Evolutionary conservation across 2,797 vertebrate species (phyloP), one percentile per base, ranked within the genome.

Genomic region (Rhinoraja longicauda): DNA sequence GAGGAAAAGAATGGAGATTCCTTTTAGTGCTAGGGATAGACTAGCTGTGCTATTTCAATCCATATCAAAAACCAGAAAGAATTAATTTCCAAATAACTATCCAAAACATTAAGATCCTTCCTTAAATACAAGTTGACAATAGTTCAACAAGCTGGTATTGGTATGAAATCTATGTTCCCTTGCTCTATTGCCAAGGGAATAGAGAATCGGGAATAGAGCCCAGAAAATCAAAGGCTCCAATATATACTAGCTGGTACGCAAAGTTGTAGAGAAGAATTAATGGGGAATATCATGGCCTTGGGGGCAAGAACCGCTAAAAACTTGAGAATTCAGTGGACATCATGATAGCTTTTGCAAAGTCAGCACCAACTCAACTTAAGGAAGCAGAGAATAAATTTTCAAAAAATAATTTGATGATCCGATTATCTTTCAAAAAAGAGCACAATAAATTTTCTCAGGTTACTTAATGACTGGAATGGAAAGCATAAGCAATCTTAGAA

Each of bases 1-100:
- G 94, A 73, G 94, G 26, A 94, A 94, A 0, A 94, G 36, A 95
- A 95, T 93, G 94, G 76, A 76, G 84, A 81, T 88, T 88, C 32
- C n/a, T 67, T 88, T 88, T 88, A 94, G 72, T 39, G 62, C 24
- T 67, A 93, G 5, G 94, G 86, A 93, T 93, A 94, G 72, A 72
- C 0, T 88, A 21, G 62, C 84, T 67, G 59, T 67, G 59, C 59
- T 88, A 88, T 88, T 67, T 67, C 19, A 67, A 32, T 21, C 67
- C 5, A 17, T n/a, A 67, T 88, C 13, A 67, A 88, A 82, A 57
- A 62, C 62, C 29, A 17, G 32, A 32, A 32, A 88, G 7, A 64
- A 26, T 21, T 57, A 15, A 19, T 32, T 64, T 88, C 82, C n/a
- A 86, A 86, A 6, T 8, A n/a, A n/a, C n/a, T 88, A n/a, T 15